These are phyloP conservation scores for Clitarchus hookeri DNA, from an alignment of 2,888 invertebrate genomes.

Conservation along the genomic window DNA sequence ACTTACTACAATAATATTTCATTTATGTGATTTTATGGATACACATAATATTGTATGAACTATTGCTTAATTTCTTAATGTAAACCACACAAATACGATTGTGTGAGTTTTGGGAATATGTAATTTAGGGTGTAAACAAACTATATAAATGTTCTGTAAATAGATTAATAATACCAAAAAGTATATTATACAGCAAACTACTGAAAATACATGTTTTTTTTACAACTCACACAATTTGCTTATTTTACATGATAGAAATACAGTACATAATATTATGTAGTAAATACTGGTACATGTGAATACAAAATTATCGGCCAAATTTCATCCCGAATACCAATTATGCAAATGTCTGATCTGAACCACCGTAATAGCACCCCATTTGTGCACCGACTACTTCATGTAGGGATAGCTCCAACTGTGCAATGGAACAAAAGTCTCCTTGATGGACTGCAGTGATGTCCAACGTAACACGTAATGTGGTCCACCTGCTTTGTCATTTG, in stretches of 20 bases:
- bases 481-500: slow-evolving; percentile 99
- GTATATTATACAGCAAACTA: neutral
- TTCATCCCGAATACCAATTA: neutral
- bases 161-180: neutral
- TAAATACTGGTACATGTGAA: neutral
- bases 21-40: neutral
- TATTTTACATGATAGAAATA: neutral
- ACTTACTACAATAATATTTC: neutral
- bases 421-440: slow-evolving; percentile 87
- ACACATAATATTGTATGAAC: neutral
- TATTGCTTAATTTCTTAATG: neutral
- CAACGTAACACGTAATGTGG: slow-evolving; percentile 92
- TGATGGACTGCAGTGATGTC: slow-evolving; percentile 91
- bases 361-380: neutral
- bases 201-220: no score
- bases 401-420: slow-evolving; percentile 85
- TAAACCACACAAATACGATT: neutral
- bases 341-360: neutral
- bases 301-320: neutral
- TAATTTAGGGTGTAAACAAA: neutral
- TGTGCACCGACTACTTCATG: slow-evolving; percentile 65
- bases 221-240: neutral
- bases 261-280: neutral
- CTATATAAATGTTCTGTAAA: neutral
- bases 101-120: neutral